Evolutionary conservation across 2,888 invertebrate genomes (phyloP).

Genomic region (Tryphoninae sp.): DNA sequence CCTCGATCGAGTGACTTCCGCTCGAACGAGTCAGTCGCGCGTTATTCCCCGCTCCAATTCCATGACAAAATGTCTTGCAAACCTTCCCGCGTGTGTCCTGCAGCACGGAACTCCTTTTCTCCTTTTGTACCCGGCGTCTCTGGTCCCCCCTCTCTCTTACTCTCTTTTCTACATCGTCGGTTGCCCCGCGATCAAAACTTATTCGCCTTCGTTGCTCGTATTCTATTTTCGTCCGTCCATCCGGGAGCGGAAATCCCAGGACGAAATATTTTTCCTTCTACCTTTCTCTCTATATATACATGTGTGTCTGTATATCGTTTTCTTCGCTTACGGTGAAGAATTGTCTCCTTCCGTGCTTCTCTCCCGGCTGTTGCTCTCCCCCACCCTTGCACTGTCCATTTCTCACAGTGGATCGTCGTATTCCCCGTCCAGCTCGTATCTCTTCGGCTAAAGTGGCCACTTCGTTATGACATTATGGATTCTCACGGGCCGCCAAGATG

Average conservation of each 20-base stretch:
- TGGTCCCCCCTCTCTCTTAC: not conserved
- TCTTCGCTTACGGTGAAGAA: slow-evolving; percentile 43
- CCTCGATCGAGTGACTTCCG: slow-evolving; percentile 52
- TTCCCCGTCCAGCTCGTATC: slow-evolving; percentile 25
- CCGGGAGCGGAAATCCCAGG: slow-evolving; percentile 11
- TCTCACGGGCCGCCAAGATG: slow-evolving; percentile 57
- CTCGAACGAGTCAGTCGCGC: slow-evolving; percentile 27
- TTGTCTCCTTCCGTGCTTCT: slow-evolving; percentile 29
- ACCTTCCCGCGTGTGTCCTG: slow-evolving; percentile 6
- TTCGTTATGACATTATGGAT: slow-evolving; percentile 63
- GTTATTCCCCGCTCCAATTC: slow-evolving; percentile 42
- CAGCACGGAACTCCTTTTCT: slow-evolving; percentile 27
- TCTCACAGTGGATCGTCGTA: slow-evolving; percentile 15
- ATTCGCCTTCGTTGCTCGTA: slow-evolving; percentile 29
- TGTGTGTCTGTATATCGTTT: slow-evolving; percentile 8
- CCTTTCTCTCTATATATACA: not conserved
- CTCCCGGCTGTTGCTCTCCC: slow-evolving; percentile 23
- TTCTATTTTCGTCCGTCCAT: slow-evolving; percentile 16
- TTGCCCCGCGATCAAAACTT: slow-evolving; percentile 40
- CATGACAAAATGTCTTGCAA: slow-evolving; percentile 39
- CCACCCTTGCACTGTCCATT: not conserved
- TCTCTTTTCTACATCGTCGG: not conserved
- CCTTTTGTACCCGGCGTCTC: slow-evolving; percentile 9
- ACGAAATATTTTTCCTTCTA: slow-evolving; percentile 23
- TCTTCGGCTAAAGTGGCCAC: slow-evolving; percentile 55